Conservation (phyloP, 2,113 vertebrate species). For the Prolemur simus region DNA sequence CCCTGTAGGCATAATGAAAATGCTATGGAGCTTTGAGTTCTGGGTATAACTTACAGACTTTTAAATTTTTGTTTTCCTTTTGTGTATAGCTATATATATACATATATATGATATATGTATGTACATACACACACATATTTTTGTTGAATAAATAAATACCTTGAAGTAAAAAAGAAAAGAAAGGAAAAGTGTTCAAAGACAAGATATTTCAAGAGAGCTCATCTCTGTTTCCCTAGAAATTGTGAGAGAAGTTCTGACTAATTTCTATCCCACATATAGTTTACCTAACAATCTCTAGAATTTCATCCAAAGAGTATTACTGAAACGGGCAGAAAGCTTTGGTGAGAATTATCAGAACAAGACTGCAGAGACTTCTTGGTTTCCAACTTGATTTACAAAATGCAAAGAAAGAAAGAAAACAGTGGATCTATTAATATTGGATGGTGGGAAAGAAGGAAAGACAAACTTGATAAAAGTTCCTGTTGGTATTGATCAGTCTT, state of each 20-base stretch:
- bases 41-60: not conserved
- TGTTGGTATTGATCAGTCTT: too few relatives aligned
- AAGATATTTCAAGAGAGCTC: not conserved
- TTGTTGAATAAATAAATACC: not conserved
- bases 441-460: too few relatives aligned
- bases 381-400: too few relatives aligned
- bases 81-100: not conserved
- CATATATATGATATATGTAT: not conserved
- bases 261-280: not conserved
- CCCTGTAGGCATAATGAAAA: not conserved
- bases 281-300: conserved; percentile 5
- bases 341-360: not conserved
- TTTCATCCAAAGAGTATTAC: not conserved
- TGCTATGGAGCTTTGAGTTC: not conserved
- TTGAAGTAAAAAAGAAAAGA: not conserved
- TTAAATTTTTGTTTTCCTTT: not conserved
- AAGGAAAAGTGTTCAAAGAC: not conserved
- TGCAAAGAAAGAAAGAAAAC: too few relatives aligned
- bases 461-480: too few relatives aligned
- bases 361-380: not conserved
- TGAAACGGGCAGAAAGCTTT: not conserved
- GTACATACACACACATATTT: not conserved
- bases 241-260: not conserved
- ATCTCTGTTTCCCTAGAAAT: not conserved
- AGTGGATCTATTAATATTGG: too few relatives aligned